Evolutionary conservation across 2,888 invertebrate species (phyloP).

Genomic region (Periphyllus acericola): DNA sequence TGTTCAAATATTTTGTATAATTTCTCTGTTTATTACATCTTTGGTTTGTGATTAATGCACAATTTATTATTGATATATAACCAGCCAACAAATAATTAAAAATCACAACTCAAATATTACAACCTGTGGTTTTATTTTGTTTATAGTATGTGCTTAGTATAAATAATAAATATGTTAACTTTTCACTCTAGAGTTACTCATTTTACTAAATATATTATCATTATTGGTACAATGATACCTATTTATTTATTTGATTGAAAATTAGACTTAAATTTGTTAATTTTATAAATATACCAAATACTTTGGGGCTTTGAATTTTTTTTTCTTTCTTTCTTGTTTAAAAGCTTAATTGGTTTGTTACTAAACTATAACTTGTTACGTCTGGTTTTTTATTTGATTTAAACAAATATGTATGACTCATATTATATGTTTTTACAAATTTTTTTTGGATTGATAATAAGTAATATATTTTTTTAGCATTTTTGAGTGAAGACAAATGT

Average conservation of each 20-base stretch:
- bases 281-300: too few relatives aligned
- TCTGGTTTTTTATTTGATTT: neutral
- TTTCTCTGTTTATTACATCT: too few relatives aligned
- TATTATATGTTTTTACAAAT: neutral
- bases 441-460: too few relatives aligned
- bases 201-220: too few relatives aligned
- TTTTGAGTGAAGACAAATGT: too few relatives aligned
- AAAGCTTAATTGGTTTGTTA: neutral
- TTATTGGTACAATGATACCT: too few relatives aligned
- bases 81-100: neutral
- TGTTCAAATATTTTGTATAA: too few relatives aligned
- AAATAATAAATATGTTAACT: neutral
- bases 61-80: neutral
- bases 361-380: neutral
- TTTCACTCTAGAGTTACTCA: neutral
- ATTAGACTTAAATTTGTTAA: too few relatives aligned
- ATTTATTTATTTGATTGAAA: too few relatives aligned
- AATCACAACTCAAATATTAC: neutral
- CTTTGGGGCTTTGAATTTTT: too few relatives aligned
- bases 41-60: too few relatives aligned
- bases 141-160: neutral
- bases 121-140: neutral
- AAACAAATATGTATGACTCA: slow-evolving; percentile 34
- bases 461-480: neutral
- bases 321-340: neutral